Base-by-base conservation (phyloP, 2,797 vertebrate genomes). In the Hypotaenidia philippensis region DNA sequence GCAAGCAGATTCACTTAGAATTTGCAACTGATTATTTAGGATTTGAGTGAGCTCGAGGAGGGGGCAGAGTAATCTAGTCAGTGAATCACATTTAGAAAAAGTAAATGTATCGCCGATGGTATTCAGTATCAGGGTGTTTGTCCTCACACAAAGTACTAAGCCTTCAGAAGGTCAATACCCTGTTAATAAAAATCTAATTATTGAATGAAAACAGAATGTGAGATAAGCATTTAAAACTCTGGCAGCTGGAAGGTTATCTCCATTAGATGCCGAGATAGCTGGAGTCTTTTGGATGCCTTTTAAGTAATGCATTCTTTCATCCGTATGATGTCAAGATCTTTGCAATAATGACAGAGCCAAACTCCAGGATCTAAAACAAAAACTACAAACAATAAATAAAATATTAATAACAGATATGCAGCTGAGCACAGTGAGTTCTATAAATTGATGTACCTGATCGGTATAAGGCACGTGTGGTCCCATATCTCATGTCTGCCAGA, bases 151-250 rank as follows among this genome's bases (percentile, higher is more conserved):
- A 76, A 64, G 4, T 68, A 83, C 76, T 49, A n/a, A 92, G 65
- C 41, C 41, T 94, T 89, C 53, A 47, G 53, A 78, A 77, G 50
- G 41, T 60, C 32, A 68, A 27, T 44, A 65, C 47, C 8, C 23
- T 14, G 45, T 64, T 83, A 61, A 85, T 88, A 82, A 91, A 95
- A 89, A 70, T 53, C 45, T 50, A 68, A 75, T 81, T 86, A 78
- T 40, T 87, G 57, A 89, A 64, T 40, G 65, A 74, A 95, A 80
- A 75, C 44, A 87, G 45, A 83, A 53, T 2, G 3, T 79, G 63
- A 84, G 53, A 80, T 93, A 79, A 87, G 26, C 26, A 49, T n/a
- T 83, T 81, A 76, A 45, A 84, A 52, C 27, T 68, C 83, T 92
- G 68, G 44, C 82, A 85, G 47, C 82, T 65, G 60, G 29, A 65